Conservation (phyloP, 2,113 vertebrate species). For the Axis porcinus region DNA sequence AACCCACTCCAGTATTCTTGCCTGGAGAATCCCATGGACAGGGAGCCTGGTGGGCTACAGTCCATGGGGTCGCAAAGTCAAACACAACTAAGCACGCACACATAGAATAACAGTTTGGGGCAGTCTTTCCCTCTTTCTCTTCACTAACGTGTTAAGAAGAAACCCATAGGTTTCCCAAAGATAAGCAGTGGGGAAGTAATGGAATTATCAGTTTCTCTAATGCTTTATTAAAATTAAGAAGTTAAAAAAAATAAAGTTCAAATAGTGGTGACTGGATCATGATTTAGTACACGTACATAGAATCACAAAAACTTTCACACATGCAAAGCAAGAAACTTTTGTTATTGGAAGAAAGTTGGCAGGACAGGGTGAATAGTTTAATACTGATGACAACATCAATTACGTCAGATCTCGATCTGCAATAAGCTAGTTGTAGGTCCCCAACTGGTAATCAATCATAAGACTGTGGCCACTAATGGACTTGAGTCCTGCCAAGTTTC, state of each 20-base stretch:
- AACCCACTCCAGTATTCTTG: neutral
- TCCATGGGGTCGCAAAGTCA: neutral
- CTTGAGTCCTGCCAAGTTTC: conserved; percentile 59
- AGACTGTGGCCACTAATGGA: conserved; percentile 39
- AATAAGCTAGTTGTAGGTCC: conserved; percentile 14
- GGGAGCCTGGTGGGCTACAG: neutral
- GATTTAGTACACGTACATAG: neutral
- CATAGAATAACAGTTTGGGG: neutral
- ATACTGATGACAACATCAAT: conserved; percentile 14
- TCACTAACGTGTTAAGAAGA: neutral
- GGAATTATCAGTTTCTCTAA: neutral
- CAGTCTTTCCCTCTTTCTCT: neutral
- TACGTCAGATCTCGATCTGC: conserved; percentile 41
- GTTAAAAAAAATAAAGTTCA: neutral
- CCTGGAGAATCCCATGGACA: neutral
- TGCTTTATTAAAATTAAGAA: conserved; percentile 18
- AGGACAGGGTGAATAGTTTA: neutral
- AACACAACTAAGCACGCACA: neutral
- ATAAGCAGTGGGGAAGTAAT: neutral
- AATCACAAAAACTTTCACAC: neutral
- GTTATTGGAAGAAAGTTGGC: conserved; percentile 31
- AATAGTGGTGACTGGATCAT: neutral
- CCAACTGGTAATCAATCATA: conserved; percentile 44
- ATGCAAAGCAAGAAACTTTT: conserved; percentile 1
- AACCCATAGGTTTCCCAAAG: neutral